Conservation (phyloP, 2,797 vertebrate genomes). For the Streptopelia turtur region DNA sequence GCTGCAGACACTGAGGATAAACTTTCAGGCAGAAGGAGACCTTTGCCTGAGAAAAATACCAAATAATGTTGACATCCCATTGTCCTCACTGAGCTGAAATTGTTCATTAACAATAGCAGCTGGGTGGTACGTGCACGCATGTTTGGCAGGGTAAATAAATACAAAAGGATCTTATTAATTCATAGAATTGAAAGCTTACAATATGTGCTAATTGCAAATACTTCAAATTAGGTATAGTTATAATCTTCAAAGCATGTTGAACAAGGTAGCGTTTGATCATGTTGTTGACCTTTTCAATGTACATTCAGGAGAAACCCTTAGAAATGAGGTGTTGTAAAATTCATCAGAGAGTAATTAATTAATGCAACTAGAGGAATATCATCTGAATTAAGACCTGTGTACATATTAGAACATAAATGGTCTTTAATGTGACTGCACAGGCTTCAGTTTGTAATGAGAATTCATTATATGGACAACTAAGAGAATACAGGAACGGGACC, state of each 20-base stretch:
- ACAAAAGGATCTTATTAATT: constrained; percentile 63
- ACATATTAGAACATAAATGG: constrained; percentile 44
- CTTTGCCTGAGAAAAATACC: background rate
- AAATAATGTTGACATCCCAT: background rate
- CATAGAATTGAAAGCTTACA: constrained; percentile 55
- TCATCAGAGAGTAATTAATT: constrained; percentile 76
- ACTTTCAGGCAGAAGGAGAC: background rate
- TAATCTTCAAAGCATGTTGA: constrained; percentile 75
- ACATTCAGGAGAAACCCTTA: constrained; percentile 49
- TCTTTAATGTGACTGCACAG: constrained; percentile 32
- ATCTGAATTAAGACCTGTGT: constrained; percentile 54
- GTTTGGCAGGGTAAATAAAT: constrained; percentile 35
- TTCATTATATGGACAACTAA: background rate
- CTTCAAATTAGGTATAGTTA: constrained; percentile 74
- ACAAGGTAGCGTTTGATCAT: constrained; percentile 56
- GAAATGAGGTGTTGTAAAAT: constrained; percentile 70
- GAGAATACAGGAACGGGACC: background rate
- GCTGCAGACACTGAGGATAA: background rate
- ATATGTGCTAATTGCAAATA: constrained; percentile 68
- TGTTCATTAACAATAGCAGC: background rate
- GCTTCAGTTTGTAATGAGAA: constrained; percentile 14
- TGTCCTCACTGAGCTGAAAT: background rate
- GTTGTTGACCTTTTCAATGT: constrained; percentile 72
- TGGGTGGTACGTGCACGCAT: background rate
- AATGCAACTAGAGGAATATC: constrained; percentile 65